Percentiles rank a stretch among this genome's conserved stretches.
Evolutionary conservation across 2,113 vertebrate species (phyloP).

Genomic region (Piprites chloris): DNA sequence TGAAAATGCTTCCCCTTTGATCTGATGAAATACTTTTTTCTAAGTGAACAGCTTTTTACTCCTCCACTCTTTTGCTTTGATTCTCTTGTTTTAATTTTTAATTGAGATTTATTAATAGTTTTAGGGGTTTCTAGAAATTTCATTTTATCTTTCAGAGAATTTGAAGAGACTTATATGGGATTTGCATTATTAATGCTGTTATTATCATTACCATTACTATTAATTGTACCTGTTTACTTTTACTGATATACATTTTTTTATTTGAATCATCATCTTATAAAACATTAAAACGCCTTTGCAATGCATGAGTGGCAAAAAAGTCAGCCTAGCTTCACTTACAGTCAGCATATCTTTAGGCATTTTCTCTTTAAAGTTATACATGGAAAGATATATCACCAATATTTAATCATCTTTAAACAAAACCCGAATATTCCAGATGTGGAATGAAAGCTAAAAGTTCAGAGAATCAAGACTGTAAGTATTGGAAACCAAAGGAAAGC

Average conservation of each 20-base stretch:
- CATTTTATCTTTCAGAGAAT: not conserved
- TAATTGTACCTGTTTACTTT: constrained; percentile 33
- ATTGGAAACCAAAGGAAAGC: not conserved
- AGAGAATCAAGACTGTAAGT: not conserved
- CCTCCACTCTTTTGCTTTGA: not conserved
- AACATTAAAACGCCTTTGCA: not conserved
- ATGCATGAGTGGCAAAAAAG: not conserved
- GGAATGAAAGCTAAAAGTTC: not conserved
- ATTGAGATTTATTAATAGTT: constrained; percentile 34
- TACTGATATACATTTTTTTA: not conserved
- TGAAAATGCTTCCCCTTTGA: not conserved
- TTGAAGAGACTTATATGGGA: not conserved
- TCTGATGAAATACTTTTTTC: not conserved
- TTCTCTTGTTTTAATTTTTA: constrained; percentile 39
- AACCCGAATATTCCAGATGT: not conserved
- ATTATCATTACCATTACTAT: not conserved
- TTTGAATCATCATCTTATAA: not conserved
- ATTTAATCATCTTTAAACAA: not conserved
- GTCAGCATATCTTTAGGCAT: not conserved
- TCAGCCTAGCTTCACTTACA: not conserved
- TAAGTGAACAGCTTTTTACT: not conserved
- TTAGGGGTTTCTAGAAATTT: not conserved
- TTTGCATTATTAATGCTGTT: constrained; percentile 49
- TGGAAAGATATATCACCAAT: not conserved
- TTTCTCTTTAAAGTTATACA: not conserved